Base-by-base conservation (phyloP, 1,140 invertebrate species). In the Trypoxylus dichotomus region DNA sequence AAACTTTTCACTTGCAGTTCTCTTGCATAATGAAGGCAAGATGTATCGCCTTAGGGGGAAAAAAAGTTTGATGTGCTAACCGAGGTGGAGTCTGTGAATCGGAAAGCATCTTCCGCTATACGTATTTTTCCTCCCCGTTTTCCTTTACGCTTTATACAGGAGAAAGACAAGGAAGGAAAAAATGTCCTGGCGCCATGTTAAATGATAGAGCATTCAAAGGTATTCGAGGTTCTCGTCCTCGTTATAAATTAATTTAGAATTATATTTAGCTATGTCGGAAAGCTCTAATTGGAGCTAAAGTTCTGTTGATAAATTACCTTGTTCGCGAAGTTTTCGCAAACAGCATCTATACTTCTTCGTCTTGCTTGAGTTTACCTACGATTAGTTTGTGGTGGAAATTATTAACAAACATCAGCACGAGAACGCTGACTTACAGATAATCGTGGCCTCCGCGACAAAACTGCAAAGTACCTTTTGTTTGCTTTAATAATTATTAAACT, bases 311-410 rank as follows among this genome's bases (percentile, higher is more conserved):
- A 27, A 63, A 63, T 19, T 63, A 63, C 60, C 60, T 63, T 6
- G 19, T 25, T 27, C 25, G 21, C 6, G 24, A 24, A 63, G 60
- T 63, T 63, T 24, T 63, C 60, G 25, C 60, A 19, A 63, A 27
- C 10, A 27, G 1, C 8, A 27, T 63, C 10, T 24, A 63, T 63
- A 24, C 60, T 37, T 37, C 25, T 27, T 19, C 60, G 60, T 13
- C 25, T 24, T 11, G 24, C 21, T 6, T 27, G 60, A 63, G 13
- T 63, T 63, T 63, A 27, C 19, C 19, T 63, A 63, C 19, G 60
- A 24, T 27, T 63, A 63, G 60, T 63, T 63, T 63, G 21, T 63
- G n/a, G 47, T 58, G 60, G 25, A 63, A 63, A 63, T 63, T 63
- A 63, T 63, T 63, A 63, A 63, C 25, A 25, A 63, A 63, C 24